phyloP scores from a whole-genome alignment of 2,797 vertebrate species.

The Cryptoblepharus egeriae region DNA sequence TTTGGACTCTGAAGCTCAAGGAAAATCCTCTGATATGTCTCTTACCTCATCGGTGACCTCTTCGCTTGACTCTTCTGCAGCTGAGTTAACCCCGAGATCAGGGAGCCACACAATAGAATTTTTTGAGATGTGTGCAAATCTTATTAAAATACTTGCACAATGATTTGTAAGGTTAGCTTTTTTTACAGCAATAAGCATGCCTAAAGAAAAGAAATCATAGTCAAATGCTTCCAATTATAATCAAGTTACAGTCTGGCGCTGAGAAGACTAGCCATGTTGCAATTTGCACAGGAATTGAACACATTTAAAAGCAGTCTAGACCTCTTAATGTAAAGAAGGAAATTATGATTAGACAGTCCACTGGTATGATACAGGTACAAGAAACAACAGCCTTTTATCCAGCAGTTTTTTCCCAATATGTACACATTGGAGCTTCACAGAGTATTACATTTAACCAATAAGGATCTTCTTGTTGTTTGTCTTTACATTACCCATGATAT shows the following conservation, averaged over 20 bases:
- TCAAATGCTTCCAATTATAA: slow-evolving; percentile 86
- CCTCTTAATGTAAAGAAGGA: slow-evolving; percentile 65
- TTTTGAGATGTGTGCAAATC: slow-evolving; percentile 99
- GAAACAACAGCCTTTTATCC: slow-evolving; percentile 53
- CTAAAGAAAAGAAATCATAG: slow-evolving; percentile 79
- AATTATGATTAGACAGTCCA: slow-evolving; percentile 67
- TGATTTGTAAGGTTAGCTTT: slow-evolving; percentile 85
- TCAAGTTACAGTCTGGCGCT: slow-evolving; percentile 83
- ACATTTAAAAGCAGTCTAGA: slow-evolving; percentile 59
- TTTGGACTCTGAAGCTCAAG: slow-evolving; percentile 81
- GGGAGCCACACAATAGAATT: slow-evolving; percentile 99
- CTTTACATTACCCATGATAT: slow-evolving; percentile 50
- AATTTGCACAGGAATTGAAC: slow-evolving; percentile 71
- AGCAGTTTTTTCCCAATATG: slow-evolving; percentile 71
- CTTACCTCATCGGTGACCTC: slow-evolving; percentile 92
- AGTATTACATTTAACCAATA: slow-evolving; percentile 61
- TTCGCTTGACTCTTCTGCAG: slow-evolving; percentile 88
- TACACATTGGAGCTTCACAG: slow-evolving; percentile 70
- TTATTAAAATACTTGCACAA: slow-evolving; percentile 99
- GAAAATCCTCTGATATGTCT: slow-evolving; percentile 87
- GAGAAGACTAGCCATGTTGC: slow-evolving; percentile 78
- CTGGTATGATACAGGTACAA: slow-evolving; percentile 61
- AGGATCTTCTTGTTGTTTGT: slow-evolving; percentile 51
- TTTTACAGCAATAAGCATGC: slow-evolving; percentile 99
- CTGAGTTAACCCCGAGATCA: slow-evolving; percentile 85